phyloP scores from a whole-genome alignment of 92 coral and sea anemone species.

The Phenganax marumi region DNA sequence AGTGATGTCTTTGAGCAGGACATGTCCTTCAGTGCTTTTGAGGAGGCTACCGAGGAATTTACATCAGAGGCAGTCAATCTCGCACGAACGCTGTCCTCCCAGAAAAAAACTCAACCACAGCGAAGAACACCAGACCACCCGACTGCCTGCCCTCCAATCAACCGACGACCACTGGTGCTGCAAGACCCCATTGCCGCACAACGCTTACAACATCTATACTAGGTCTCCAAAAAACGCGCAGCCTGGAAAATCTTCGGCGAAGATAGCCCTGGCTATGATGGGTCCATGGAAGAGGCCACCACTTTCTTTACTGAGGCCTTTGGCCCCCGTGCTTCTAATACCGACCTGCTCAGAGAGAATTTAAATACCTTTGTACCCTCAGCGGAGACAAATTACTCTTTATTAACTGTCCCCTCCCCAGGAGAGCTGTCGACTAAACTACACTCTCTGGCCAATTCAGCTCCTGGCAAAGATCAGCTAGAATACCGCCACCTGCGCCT shows the following conservation, averaged over 20 bases:
- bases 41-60: not conserved
- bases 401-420: not conserved
- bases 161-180: not conserved
- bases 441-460: not conserved
- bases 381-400: not conserved
- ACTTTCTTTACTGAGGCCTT: not conserved
- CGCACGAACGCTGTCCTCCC: not conserved
- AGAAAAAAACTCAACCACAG: not conserved
- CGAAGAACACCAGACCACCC: not conserved
- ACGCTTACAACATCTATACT: slow-evolving; percentile 5
- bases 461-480: not conserved
- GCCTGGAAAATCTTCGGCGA: slow-evolving; percentile 6
- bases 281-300: not conserved
- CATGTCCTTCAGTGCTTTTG: not conserved
- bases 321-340: not conserved
- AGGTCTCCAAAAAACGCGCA: slow-evolving; percentile 10
- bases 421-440: not conserved
- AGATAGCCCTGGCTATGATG: not conserved
- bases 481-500: slow-evolving; percentile 11
- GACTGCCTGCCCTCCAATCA: not conserved
- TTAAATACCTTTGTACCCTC: not conserved
- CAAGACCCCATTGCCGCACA: not conserved
- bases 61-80: not conserved
- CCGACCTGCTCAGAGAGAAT: not conserved
- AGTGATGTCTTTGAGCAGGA: not conserved